Evolutionary conservation across 2,113 vertebrate genomes (phyloP).

Genomic region (Zosterops pallidus): DNA sequence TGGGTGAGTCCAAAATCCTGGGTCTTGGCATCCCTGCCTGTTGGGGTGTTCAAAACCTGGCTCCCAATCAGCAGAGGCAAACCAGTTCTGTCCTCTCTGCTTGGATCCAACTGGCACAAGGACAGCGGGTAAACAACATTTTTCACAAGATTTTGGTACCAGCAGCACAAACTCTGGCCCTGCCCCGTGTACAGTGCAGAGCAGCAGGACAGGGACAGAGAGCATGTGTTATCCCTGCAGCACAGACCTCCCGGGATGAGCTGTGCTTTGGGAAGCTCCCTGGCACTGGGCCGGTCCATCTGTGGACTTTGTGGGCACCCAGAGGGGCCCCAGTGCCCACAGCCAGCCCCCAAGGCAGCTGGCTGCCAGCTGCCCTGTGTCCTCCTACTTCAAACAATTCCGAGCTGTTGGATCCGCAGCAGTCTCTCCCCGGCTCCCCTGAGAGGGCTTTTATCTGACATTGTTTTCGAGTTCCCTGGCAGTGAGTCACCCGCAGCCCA

Average conservation of each 20-base stretch:
- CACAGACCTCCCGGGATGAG: not conserved
- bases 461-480: constrained; percentile 41
- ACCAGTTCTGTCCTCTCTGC: not conserved
- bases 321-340: not conserved
- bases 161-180: not conserved
- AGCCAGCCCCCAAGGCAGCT: not conserved
- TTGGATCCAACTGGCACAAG: not conserved
- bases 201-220: not conserved
- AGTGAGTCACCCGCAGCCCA: constrained; percentile 55
- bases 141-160: not conserved
- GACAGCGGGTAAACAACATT: not conserved
- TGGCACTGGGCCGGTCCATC: not conserved
- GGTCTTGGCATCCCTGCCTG: not conserved
- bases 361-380: not conserved
- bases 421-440: not conserved
- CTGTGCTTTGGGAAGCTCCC: not conserved
- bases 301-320: not conserved
- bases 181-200: not conserved
- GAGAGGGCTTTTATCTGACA: not conserved
- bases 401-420: not conserved
- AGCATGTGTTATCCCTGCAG: not conserved
- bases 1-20: not conserved
- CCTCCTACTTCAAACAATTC: not conserved
- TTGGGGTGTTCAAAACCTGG: not conserved
- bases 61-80: not conserved